These are phyloP conservation scores for Pristionchus exspectatus DNA, from an alignment of 2,888 invertebrate genomes.

Conservation along the genomic window DNA sequence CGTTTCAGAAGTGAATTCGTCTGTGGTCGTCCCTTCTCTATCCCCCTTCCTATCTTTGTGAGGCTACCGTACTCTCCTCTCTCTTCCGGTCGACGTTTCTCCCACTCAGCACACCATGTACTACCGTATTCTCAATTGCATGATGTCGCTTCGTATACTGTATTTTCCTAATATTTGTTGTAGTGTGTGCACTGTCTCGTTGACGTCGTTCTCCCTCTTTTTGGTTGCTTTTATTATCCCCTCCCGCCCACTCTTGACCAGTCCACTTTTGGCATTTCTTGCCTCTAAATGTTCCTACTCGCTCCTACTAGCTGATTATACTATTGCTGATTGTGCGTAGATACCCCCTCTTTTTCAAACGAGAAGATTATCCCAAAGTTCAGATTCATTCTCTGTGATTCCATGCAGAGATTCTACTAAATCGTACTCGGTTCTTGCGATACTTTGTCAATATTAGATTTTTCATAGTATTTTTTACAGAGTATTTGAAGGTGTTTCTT, in stretches of 20 bases:
- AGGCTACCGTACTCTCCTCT: slow-evolving; percentile 5
- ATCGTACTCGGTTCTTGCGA: background rate
- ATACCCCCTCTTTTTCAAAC: background rate
- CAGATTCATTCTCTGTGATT: background rate
- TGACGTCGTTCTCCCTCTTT: background rate
- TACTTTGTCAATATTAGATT: background rate
- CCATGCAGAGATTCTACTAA: background rate
- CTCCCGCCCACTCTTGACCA: slow-evolving; percentile 26
- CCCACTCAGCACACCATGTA: background rate
- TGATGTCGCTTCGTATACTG: slow-evolving; percentile 8
- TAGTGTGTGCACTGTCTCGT: slow-evolving; percentile 19
- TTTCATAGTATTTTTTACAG: background rate
- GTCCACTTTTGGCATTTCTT: slow-evolving; percentile 23
- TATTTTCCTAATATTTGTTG: slow-evolving; percentile 8
- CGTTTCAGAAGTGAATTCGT: slow-evolving; percentile 32
- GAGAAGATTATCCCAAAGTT: background rate
- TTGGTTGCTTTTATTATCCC: background rate
- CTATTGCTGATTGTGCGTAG: background rate
- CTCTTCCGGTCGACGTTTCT: slow-evolving; percentile 11
- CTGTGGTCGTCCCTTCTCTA: slow-evolving; percentile 36
- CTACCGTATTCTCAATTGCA: background rate
- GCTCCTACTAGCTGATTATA: background rate
- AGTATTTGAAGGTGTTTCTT: background rate
- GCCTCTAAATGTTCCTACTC: background rate
- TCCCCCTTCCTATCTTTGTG: slow-evolving; percentile 27